Percentiles rank a stretch among this genome's conserved stretches.
Conservation (phyloP, 2,797 vertebrate species). For the Rhinichthys osculus region DNA sequence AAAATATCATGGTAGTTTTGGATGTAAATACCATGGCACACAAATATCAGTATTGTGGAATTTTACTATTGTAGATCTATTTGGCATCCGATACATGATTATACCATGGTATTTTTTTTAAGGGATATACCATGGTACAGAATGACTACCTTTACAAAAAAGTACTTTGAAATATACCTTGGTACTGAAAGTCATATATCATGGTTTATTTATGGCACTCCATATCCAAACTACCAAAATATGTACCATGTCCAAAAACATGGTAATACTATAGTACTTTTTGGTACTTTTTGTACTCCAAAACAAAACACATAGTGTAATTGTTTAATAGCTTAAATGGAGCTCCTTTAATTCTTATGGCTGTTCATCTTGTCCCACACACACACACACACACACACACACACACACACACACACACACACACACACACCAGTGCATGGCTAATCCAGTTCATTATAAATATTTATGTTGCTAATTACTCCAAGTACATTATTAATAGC, state of each 20-base stretch:
- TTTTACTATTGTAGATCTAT: neutral
- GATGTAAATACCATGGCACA: neutral
- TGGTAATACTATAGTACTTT: neutral
- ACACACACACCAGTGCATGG: constrained; percentile 57
- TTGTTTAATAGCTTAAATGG: constrained; percentile 23
- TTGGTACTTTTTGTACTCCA: neutral
- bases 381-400: constrained; percentile 31
- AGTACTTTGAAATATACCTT: neutral
- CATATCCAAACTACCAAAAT: neutral
- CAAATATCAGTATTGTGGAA: neutral
- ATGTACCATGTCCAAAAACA: neutral
- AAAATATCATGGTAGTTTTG: neutral
- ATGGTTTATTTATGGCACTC: neutral
- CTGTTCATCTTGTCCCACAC: neutral
- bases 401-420: too few species aligned
- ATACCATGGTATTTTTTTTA: neutral
- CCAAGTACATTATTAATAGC: constrained; percentile 82
- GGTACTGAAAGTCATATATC: neutral
- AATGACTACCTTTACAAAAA: neutral
- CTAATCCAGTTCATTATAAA: constrained; percentile 74
- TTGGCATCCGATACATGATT: neutral
- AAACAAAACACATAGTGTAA: neutral
- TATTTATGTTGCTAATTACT: constrained; percentile 81
- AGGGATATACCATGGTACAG: neutral
- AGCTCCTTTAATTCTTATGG: constrained; percentile 19